Evolutionary conservation across 2,797 vertebrate genomes (phyloP), one percentile per base, ranked within the genome.

Genomic region (Pangasius djambal): DNA sequence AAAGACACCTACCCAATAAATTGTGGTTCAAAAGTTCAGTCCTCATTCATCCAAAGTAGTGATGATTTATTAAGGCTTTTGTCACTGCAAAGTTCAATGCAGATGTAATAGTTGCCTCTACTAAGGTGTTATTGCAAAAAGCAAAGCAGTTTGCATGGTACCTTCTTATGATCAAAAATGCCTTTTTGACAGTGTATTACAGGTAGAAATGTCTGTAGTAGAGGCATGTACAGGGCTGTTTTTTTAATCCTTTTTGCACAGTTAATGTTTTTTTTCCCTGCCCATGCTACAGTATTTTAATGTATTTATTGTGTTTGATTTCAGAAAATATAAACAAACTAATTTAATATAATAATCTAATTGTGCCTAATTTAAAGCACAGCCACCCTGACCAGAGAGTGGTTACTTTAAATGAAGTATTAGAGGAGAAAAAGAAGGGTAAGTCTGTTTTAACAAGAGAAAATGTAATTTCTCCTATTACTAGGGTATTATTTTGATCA

Each of bases 81-180:
- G 15, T 85, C 48, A 67, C 9, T 44, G 72, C 13, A 44, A 77
- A 88, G 72, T 69, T 59, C 61, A 77, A 52, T 75, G 72, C 3
- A 69, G 48, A 40, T 55, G 52, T 61, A 74, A 44, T 67, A 85
- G 25, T 52, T 85, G 61, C 28, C 34, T 52, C 15, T 75, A 61
- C 28, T 75, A 85, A 55, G 63, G 52, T 81, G 77, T 86, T 61
- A 59, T 72, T 81, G 28, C 44, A 86, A 69, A 86, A 86, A 89
- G 31, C 37, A 83, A 72, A 52, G 22, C 77, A 70, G 63, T 18
- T 55, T 65, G 65, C 67, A 61, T 72, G 20, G 52, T 81, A 89
- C 52, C 74, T 48, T 81, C 75, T 81, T 87, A 55, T 82, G 87
- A 88, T 88, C 31, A 81, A 40, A 83, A 81, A 81, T 34, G 3